Conservation (phyloP, 2,113 vertebrate species). For the Pogona vitticeps region DNA sequence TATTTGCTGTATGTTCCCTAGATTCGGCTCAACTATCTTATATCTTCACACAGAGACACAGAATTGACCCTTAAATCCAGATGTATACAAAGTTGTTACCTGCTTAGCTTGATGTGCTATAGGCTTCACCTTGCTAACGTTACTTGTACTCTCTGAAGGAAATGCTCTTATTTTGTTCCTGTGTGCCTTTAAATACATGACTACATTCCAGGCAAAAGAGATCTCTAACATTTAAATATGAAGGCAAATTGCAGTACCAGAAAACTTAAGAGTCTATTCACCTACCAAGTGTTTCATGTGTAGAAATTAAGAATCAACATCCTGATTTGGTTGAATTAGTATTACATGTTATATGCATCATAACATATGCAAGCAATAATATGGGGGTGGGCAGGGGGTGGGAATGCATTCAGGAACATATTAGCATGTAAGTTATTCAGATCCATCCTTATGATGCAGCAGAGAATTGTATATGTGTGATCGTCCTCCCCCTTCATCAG, state of each 20-base stretch:
- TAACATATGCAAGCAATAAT: background rate
- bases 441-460: background rate
- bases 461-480: background rate
- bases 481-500: too few relatives aligned
- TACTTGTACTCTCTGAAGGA: background rate
- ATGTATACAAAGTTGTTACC: background rate
- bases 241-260: background rate
- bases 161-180: background rate
- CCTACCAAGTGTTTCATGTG: background rate
- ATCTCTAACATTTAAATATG: background rate
- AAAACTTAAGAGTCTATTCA: background rate
- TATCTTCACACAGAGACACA: background rate
- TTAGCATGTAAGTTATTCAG: background rate
- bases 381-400: background rate
- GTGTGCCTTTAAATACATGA: background rate
- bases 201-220: background rate
- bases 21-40: background rate
- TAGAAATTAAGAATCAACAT: background rate
- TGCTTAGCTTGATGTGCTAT: background rate
- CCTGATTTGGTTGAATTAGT: background rate
- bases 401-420: background rate
- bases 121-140: background rate
- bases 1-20: background rate
- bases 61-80: background rate
- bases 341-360: background rate